Evolutionary conservation across 2,888 invertebrate species (phyloP), one percentile per base, ranked within the genome.

Genomic region (Hybos culiciformis): DNA sequence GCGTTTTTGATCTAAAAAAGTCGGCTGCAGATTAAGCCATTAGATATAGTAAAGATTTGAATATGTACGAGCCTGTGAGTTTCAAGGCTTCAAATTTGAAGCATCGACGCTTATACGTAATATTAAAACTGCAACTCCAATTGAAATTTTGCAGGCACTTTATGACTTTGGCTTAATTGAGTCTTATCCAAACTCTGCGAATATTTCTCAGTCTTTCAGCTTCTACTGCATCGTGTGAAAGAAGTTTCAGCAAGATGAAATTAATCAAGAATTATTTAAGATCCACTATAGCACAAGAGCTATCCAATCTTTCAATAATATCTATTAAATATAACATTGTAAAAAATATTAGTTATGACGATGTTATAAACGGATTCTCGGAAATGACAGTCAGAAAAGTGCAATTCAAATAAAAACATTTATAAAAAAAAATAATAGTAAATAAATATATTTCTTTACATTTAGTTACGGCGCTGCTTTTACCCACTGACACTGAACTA

Each of bases 171-270:
- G 34, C 9, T 32, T 32, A 14, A 32, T 20, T 8, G 34, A 36
- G 20, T 36, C 34, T 36, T 36, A 19, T 36, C 34, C 34, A 36
- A 36, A 36, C 34, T 36, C 19, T 36, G 20, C 20, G 34, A 36
- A 5, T 36, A 36, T 36, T 36, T 20, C 34, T 36, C 11, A 36
- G 20, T 20, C 34, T 36, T 20, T n/a, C 34, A 36, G 12, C 20
- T 4, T 36, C 34, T 12, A 36, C n/a, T 36, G 34, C 34, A 9
- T n/a, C n/a, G n/a, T n/a, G n/a, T n/a, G n/a, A n/a, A n/a, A n/a
- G n/a, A n/a, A n/a, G n/a, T n/a, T n/a, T n/a, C n/a, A n/a, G n/a
- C n/a, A n/a, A n/a, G n/a, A n/a, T 34, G 8, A 31, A 33, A 33
- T 33, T 33, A 33, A 33, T 33, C 5, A 17, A 33, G 11, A 33